Base-by-base conservation (phyloP, 2,797 vertebrate species). In the Danio aesculapii region DNA sequence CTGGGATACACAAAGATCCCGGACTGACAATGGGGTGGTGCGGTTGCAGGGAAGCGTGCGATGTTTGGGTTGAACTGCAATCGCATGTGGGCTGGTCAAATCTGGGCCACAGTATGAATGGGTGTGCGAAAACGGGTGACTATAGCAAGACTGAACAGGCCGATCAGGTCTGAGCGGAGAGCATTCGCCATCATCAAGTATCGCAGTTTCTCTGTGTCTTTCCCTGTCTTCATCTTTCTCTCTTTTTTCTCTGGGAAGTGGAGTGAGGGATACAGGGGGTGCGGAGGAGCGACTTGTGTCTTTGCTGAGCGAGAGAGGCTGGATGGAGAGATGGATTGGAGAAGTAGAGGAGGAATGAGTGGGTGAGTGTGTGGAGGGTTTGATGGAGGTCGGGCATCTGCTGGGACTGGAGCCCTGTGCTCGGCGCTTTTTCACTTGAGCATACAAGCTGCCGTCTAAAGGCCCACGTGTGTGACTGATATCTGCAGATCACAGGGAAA, bases 391-490 rank as follows among this genome's bases (percentile, higher is more conserved):
- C 47, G 93, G 93, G 70, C 88, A 92, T 8, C 92, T 90, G 49
- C 90, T 92, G 62, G 89, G 87, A 46, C 75, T 67, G 0, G 88
- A 91, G 70, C 91, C 91, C 0, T 92, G 92, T 10, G 91, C 90
- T 1, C 91, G 92, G 0, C 94, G 93, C 85, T 96, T 97, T 87
- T 92, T 95, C 85, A 98, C 95, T 85, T 96, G 94, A 61, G 97
- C 97, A 0, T 98, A 98, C 12, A 97, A 93, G 82, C 97, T 98
- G 59, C 97, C 97, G 1, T 98, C 97, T 66, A 98, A 88, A 70
- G 97, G 97, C 0, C 97, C 97, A 58, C 92, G 93, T 0, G 95
- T 97, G 66, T 98, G 97, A 83, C 87, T 86, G 73, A 95, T 93
- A 84, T 95, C 96, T 96, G 71, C 21, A 41, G 46, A 71, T 68